Conservation (phyloP, 2,797 vertebrate species). For the Syngnathus acus region DNA sequence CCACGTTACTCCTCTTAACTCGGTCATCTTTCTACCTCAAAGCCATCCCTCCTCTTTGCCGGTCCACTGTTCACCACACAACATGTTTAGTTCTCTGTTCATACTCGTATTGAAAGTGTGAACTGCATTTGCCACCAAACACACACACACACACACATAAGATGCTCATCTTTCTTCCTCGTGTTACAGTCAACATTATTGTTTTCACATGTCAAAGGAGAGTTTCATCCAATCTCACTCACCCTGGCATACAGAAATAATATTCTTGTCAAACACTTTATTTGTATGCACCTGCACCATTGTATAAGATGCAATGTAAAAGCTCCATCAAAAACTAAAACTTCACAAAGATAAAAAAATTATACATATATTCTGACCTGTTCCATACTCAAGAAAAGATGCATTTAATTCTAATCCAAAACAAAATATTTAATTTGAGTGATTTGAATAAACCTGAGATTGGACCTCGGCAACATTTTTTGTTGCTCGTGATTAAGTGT, state of each 20-base stretch:
- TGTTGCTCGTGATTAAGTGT: constrained; percentile 35
- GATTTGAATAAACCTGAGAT: too few relatives aligned
- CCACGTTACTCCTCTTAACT: constrained; percentile 36
- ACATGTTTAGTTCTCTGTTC: background rate
- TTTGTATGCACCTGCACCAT: background rate
- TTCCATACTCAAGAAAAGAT: too few relatives aligned
- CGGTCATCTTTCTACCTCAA: constrained; percentile 29
- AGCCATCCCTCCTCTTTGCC: constrained; percentile 19
- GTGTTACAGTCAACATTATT: background rate
- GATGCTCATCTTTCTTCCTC: background rate
- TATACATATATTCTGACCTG: too few relatives aligned
- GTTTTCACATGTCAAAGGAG: background rate
- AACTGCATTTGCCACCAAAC: background rate
- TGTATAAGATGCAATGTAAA: too few relatives aligned
- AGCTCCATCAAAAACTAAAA: too few relatives aligned
- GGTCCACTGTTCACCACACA: constrained; percentile 17
- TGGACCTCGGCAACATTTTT: constrained; percentile 5
- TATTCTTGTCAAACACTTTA: background rate
- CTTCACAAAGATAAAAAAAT: too few relatives aligned
- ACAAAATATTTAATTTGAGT: too few relatives aligned
- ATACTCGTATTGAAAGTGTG: background rate
- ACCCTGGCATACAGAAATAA: background rate
- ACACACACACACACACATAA: background rate
- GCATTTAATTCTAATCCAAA: too few relatives aligned
- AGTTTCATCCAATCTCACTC: background rate